phyloP scores from a whole-genome alignment of 2,113 vertebrate genomes.

The Archocentrus centrarchus region DNA sequence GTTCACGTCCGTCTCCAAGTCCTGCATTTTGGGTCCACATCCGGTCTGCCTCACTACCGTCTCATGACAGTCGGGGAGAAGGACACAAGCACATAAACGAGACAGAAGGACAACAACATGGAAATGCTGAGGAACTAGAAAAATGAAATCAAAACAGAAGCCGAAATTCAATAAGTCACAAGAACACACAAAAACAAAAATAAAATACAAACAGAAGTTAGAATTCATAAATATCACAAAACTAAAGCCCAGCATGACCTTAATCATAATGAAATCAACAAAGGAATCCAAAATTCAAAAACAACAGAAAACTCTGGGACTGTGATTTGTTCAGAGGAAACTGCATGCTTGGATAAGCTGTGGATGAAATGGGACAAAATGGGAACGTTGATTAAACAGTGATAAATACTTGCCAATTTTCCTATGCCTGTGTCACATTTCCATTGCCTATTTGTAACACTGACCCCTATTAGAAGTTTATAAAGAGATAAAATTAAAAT shows the following conservation, averaged over 20 bases:
- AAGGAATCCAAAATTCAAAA: not conserved
- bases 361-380: not conserved
- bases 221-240: not conserved
- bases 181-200: not conserved
- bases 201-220: too few species aligned
- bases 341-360: not conserved
- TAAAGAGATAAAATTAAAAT: not conserved
- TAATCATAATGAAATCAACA: not conserved
- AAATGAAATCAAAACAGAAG: not conserved
- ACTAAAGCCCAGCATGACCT: not conserved
- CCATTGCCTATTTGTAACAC: not conserved
- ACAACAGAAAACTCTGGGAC: not conserved
- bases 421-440: not conserved
- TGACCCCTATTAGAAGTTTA: not conserved
- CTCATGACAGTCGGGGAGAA: not conserved
- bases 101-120: not conserved
- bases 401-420: not conserved
- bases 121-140: not conserved
- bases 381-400: not conserved
- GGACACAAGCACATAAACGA: not conserved
- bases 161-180: not conserved
- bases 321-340: not conserved
- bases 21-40: too few species aligned
- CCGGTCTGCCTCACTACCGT: too few species aligned
- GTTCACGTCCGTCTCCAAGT: too few species aligned